Evolutionary conservation across 2,113 vertebrate genomes (phyloP), one percentile per base, ranked within the genome.

Genomic region (Rhegmatorhina hoffmannsi): DNA sequence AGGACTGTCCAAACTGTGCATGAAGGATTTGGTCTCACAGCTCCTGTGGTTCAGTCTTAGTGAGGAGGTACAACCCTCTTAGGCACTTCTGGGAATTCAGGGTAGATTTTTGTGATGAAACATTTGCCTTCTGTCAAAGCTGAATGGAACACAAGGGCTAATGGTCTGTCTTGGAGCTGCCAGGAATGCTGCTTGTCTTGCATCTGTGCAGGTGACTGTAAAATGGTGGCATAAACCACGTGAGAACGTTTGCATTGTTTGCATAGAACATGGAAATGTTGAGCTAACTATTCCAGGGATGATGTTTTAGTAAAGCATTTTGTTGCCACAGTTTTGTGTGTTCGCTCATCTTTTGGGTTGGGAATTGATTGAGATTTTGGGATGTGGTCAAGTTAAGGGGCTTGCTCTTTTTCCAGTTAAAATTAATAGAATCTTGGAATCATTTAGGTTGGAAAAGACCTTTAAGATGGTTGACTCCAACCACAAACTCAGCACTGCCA

Each of bases 281-380:
- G 67, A 79, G 62, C 36, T 77, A 82, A 38, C 6, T 26, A 17
- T 33, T 76, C 38, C 40, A 17, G 24, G 68, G 63, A 56, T 60
- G 82, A 19, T 86, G 74, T 96, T 96, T 96, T 92, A 95, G 31
- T 95, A 96, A 97, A 96, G 40, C 38, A 56, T 92, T 97, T 96
- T 95, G 70, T 81, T 93, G 92, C 53, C 47, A 60, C 3, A 24
- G 31, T 20, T 55, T 6, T 60, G 26, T 40, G 38, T 77, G 33
- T 52, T 77, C 2, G 0, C 10, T 80, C 31, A 6, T 25, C 23
- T 33, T 70, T 46, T 24, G 0, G 0, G 7, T 19, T 63, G 34
- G 28, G 26, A 36, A 26, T 25, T 16, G 9, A 26, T 28, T 44
- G 29, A 8, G 24, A 17, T 53, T 91, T 86, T 34, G 55, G 64